These are phyloP conservation scores for Xiphophorus birchmanni DNA, from an alignment of 2,797 vertebrate species.

Conservation along the genomic window DNA sequence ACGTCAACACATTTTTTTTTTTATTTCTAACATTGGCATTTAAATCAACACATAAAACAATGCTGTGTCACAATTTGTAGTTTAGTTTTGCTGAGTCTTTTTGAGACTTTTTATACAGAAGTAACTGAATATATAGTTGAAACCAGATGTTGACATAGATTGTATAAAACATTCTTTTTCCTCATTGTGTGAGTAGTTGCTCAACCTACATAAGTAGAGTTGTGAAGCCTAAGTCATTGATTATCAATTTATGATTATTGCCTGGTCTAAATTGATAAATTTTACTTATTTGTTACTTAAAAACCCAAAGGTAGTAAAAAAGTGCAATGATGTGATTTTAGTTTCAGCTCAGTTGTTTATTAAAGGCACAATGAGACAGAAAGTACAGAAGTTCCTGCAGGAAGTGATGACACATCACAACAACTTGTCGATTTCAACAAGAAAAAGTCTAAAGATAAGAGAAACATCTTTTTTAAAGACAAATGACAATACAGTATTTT, in stretches of 20 bases:
- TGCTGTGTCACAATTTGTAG: not conserved
- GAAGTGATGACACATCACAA: conserved; percentile 52
- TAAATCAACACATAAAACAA: not conserved
- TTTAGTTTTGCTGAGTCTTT: not conserved
- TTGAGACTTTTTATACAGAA: not conserved
- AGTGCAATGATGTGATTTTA: not conserved
- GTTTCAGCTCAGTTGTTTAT: conserved; percentile 37
- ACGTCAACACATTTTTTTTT: not conserved
- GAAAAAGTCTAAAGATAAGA: conserved; percentile 18
- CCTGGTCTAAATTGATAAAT: not conserved
- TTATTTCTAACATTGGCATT: not conserved
- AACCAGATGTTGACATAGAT: not conserved
- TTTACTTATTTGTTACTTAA: not conserved
- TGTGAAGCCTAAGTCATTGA: not conserved
- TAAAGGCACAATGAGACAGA: conserved; percentile 15
- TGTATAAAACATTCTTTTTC: not conserved
- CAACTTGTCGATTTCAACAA: conserved; percentile 41
- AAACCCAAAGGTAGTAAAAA: not conserved
- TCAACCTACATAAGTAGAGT: not conserved
- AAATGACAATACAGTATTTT: conserved; percentile 5
- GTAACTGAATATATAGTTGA: not conserved
- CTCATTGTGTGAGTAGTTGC: not conserved
- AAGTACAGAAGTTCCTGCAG: not conserved
- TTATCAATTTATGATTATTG: not conserved
- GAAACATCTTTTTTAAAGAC: conserved; percentile 51